A percentile compares a stretch with the other conserved stretches of the same genome.
These are phyloP conservation scores for Mesaphorura yosii DNA, from an alignment of 1,140 invertebrate species.

Conservation along the genomic window DNA sequence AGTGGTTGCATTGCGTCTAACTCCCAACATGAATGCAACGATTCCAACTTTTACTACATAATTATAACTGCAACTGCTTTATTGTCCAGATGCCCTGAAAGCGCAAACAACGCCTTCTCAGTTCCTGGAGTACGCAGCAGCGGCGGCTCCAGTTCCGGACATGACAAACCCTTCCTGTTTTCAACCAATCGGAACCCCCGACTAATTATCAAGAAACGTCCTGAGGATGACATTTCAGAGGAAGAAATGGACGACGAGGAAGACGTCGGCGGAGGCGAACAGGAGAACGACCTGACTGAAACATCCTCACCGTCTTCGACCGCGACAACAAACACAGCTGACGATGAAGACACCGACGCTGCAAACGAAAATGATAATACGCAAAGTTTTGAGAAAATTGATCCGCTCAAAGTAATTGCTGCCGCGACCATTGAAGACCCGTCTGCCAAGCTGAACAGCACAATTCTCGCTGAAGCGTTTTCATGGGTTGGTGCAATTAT, in stretches of 20 bases:
- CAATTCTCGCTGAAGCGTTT: slow-evolving; percentile 27
- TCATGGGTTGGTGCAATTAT: slow-evolving; percentile 24
- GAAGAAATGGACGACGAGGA: slow-evolving; percentile 20
- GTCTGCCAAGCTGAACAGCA: slow-evolving; percentile 23
- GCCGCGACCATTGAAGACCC: background rate
- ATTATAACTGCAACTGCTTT: too few relatives aligned
- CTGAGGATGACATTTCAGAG: slow-evolving; percentile 22
- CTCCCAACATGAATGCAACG: too few relatives aligned
- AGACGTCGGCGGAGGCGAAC: too few relatives aligned
- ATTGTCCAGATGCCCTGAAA: background rate
- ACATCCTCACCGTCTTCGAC: background rate
- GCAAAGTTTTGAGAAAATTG: slow-evolving; percentile 10
- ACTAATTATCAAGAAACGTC: slow-evolving; percentile 26
- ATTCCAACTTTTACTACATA: background rate
- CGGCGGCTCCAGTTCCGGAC: background rate
- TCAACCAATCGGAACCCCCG: slow-evolving; percentile 22
- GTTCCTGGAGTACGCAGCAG: background rate
- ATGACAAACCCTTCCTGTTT: background rate
- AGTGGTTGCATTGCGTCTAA: too few relatives aligned
- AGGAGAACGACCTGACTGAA: background rate
- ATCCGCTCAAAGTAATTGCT: slow-evolving; percentile 6
- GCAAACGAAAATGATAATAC: background rate
- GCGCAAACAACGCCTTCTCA: background rate
- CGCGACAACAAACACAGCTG: background rate
- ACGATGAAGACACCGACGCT: background rate